Percentiles rank a stretch among this genome's conserved stretches.
These are phyloP conservation scores for Drosophila tanythrix DNA, from an alignment of 2,888 invertebrate species.

Conservation along the genomic window DNA sequence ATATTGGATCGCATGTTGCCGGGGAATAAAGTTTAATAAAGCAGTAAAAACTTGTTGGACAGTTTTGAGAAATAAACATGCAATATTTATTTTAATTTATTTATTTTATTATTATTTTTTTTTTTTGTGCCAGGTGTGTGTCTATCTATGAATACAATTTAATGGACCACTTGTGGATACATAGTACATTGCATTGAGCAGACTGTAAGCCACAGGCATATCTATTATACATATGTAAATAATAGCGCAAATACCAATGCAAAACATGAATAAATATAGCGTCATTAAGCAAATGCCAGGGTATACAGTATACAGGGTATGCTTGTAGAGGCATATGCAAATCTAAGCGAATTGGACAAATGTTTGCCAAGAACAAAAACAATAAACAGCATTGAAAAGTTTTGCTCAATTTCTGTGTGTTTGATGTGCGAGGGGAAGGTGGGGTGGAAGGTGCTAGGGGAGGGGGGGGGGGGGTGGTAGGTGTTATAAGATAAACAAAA, in stretches of 20 bases:
- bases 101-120: neutral
- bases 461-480: neutral
- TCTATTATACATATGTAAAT: neutral
- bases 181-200: neutral
- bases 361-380: conserved; percentile 11
- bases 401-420: neutral
- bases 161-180: neutral
- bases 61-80: neutral
- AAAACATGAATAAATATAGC: neutral
- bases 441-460: neutral
- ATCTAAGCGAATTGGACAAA: conserved; percentile 2
- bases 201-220: neutral
- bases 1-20: neutral
- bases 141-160: neutral
- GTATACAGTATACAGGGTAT: conserved; percentile 5
- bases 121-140: neutral
- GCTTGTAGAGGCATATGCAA: neutral
- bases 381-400: conserved; percentile 3
- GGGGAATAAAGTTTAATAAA: neutral
- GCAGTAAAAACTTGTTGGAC: neutral
- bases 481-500: conserved; percentile 14
- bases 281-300: neutral
- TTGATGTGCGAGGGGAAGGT: neutral
- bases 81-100: neutral
- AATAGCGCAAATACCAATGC: neutral